These are phyloP conservation scores for Corythornis cristatus DNA, from an alignment of 2,113 vertebrate genomes.

Conservation along the genomic window DNA sequence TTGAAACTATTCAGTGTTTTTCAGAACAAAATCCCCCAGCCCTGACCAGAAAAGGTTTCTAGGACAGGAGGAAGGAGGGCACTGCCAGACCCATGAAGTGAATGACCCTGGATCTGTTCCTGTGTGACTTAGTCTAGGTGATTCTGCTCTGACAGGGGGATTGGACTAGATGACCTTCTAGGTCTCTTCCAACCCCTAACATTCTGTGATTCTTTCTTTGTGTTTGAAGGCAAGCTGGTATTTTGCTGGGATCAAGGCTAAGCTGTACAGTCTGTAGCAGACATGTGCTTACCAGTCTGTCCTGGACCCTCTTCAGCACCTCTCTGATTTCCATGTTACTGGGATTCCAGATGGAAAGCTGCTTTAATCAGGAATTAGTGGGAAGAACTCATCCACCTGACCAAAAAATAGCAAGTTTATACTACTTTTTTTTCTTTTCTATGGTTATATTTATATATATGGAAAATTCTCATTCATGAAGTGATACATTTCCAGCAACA, in stretches of 20 bases:
- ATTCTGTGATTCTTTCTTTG: not conserved
- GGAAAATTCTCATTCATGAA: not conserved
- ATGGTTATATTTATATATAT: not conserved
- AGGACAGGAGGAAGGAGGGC: not conserved
- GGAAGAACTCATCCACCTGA: not conserved
- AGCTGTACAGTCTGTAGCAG: not conserved
- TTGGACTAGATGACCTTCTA: no score
- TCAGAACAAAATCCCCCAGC: not conserved
- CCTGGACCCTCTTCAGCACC: not conserved
- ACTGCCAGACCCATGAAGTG: not conserved
- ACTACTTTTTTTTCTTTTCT: not conserved
- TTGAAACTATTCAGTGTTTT: not conserved
- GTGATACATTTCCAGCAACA: accelerated
- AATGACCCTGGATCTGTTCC: not conserved
- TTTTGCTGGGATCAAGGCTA: not conserved
- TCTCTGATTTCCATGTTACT: not conserved
- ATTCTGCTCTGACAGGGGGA: no score
- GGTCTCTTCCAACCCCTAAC: no score
- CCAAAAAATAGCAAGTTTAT: not conserved
- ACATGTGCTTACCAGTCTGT: accelerated
- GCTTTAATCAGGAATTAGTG: not conserved
- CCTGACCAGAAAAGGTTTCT: not conserved
- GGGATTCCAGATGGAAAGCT: not conserved
- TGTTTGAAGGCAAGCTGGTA: not conserved
- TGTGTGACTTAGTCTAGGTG: no score